phyloP scores from a whole-genome alignment of 2,888 invertebrate genomes.

The Microctonus aethiopoides region DNA sequence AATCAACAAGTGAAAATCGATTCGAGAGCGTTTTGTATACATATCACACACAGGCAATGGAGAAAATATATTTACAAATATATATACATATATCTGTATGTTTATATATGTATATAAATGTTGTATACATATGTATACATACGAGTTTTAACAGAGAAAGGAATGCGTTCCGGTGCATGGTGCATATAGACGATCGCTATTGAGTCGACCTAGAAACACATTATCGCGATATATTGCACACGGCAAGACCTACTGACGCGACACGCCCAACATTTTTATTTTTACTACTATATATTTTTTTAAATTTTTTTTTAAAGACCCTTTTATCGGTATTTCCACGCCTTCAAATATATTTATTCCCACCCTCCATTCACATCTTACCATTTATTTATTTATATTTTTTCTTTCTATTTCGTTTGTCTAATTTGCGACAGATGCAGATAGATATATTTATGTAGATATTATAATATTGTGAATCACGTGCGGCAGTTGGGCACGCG shows the following conservation, averaged over 20 bases:
- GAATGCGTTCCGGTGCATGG: constrained; percentile 40
- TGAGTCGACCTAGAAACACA: constrained; percentile 54
- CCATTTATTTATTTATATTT: too few relatives aligned
- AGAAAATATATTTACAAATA: background rate
- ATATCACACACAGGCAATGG: background rate
- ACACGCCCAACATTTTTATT: constrained; percentile 47
- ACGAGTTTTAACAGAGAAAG: constrained; percentile 28
- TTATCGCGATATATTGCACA: constrained; percentile 53
- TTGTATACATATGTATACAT: too few relatives aligned
- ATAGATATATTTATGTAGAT: background rate
- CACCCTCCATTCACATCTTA: background rate
- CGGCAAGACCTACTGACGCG: constrained; percentile 53
- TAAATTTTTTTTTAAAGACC: constrained; percentile 6
- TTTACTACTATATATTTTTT: background rate
- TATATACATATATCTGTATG: too few relatives aligned
- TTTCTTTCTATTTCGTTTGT: background rate
- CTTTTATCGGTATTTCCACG: constrained; percentile 21
- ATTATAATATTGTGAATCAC: background rate
- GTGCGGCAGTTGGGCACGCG: background rate
- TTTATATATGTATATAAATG: too few relatives aligned
- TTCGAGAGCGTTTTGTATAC: background rate
- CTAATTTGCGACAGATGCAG: background rate
- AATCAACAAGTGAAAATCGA: background rate
- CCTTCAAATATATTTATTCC: background rate
- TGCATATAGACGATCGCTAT: constrained; percentile 38